These are phyloP conservation scores for Jordanella pulchra DNA, from an alignment of 2,797 vertebrate genomes.

Conservation along the genomic window DNA sequence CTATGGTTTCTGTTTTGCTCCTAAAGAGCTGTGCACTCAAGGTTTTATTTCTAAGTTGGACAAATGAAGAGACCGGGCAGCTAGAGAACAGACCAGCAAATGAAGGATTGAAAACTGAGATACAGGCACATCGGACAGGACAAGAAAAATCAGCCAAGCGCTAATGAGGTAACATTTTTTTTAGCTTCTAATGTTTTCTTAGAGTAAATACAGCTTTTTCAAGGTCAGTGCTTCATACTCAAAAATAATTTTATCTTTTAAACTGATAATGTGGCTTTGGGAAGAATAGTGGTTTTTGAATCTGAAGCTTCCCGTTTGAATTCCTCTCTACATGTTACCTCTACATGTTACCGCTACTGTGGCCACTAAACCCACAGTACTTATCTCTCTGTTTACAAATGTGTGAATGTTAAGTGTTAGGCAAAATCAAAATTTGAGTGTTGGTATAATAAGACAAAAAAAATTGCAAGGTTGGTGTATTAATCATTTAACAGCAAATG, in stretches of 20 bases:
- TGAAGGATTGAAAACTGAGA: constrained; percentile 15
- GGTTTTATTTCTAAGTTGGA: constrained; percentile 70
- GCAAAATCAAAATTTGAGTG: not conserved
- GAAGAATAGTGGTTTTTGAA: not conserved
- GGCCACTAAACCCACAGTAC: not conserved
- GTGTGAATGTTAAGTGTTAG: not conserved
- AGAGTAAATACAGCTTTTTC: not conserved
- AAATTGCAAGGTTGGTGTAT: not conserved
- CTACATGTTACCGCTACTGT: not conserved
- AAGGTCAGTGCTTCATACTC: not conserved
- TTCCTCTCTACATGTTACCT: not conserved
- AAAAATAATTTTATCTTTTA: not conserved
- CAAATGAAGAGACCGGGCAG: constrained; percentile 59
- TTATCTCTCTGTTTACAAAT: not conserved
- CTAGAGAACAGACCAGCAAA: constrained; percentile 10
- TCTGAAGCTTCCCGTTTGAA: not conserved
- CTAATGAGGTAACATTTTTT: not conserved
- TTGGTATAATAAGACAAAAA: not conserved
- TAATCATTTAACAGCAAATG: not conserved
- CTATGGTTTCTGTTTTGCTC: constrained; percentile 32
- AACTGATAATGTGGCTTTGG: not conserved
- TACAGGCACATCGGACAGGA: constrained; percentile 11
- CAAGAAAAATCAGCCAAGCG: not conserved
- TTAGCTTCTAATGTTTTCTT: not conserved
- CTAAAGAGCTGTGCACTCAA: constrained; percentile 54